Conservation (phyloP, 2,113 vertebrate species). For the Caranx ignobilis region DNA sequence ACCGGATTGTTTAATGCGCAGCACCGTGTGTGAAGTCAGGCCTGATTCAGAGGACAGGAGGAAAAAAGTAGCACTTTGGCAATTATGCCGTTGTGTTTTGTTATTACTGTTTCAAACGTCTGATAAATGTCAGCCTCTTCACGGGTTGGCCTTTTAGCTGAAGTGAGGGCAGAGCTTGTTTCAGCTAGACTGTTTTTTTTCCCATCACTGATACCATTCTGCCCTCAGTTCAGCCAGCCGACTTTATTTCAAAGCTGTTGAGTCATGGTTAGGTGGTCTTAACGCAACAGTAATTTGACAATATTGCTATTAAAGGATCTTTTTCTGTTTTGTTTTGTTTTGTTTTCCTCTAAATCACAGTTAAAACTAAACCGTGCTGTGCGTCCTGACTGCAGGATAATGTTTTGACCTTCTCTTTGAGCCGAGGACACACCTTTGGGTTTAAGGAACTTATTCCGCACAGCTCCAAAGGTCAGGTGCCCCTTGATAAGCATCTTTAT, state of each 20-base stretch:
- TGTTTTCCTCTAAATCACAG: background rate
- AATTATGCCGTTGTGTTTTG: constrained; percentile 59
- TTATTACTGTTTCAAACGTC: constrained; percentile 64
- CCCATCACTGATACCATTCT: background rate
- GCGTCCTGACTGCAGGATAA: constrained; percentile 24
- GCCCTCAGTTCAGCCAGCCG: background rate
- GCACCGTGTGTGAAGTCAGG: background rate
- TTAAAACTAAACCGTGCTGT: background rate
- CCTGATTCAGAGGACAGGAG: constrained; percentile 5
- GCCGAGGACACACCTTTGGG: constrained; percentile 50
- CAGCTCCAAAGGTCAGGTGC: constrained; percentile 70
- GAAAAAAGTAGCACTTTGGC: constrained; percentile 30
- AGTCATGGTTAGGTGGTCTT: constrained; percentile 19
- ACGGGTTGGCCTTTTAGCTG: constrained; percentile 59
- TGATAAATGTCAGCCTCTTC: constrained; percentile 72
- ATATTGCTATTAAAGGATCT: constrained; percentile 18
- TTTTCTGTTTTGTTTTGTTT: background rate
- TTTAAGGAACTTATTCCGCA: constrained; percentile 52
- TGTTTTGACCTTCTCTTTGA: constrained; percentile 61
- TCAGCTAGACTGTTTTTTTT: constrained; percentile 9
- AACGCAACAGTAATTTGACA: constrained; percentile 22
- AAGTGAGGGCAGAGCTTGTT: constrained; percentile 57
- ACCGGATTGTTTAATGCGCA: constrained; percentile 46
- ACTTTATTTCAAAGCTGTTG: constrained; percentile 18
- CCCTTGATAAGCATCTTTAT: constrained; percentile 63